phyloP scores from a whole-genome alignment of 2,797 vertebrate genomes.

The Catharus ustulatus region DNA sequence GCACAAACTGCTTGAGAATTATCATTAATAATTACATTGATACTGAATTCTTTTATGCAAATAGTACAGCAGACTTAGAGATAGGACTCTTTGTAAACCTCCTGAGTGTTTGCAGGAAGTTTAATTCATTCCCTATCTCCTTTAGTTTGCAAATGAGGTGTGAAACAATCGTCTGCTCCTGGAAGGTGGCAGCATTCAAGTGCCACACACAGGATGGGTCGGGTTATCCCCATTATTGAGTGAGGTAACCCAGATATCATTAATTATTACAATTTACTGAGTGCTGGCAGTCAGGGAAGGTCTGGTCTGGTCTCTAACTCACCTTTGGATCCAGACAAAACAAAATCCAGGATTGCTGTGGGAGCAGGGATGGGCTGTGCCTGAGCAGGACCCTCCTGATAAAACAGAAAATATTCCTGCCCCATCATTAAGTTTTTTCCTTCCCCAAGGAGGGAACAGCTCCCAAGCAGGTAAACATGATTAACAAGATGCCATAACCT shows the following conservation, averaged over 20 bases:
- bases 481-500: slow-evolving; percentile 30
- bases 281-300: background rate
- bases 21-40: slow-evolving; percentile 74
- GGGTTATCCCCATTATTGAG: background rate
- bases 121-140: slow-evolving; percentile 74
- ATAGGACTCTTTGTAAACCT: slow-evolving; percentile 68
- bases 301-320: background rate
- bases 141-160: slow-evolving; percentile 71
- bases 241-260: background rate
- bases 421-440: background rate
- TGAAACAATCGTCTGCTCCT: slow-evolving; percentile 58
- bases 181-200: slow-evolving; percentile 52
- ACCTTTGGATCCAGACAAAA: background rate
- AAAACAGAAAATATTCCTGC: background rate
- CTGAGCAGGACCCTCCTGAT: background rate
- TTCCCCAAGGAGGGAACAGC: background rate
- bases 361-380: background rate
- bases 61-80: slow-evolving; percentile 65
- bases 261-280: slow-evolving; percentile 20
- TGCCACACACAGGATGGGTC: background rate
- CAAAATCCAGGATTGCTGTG: rapidly evolving
- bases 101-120: slow-evolving; percentile 67
- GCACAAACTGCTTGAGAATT: slow-evolving; percentile 67
- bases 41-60: slow-evolving; percentile 69
- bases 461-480: background rate